A percentile compares a stretch with the other conserved stretches of the same genome.
These are phyloP conservation scores for Drosophila nr. perissopoda DNA, from an alignment of 2,888 invertebrate genomes.

Conservation along the genomic window DNA sequence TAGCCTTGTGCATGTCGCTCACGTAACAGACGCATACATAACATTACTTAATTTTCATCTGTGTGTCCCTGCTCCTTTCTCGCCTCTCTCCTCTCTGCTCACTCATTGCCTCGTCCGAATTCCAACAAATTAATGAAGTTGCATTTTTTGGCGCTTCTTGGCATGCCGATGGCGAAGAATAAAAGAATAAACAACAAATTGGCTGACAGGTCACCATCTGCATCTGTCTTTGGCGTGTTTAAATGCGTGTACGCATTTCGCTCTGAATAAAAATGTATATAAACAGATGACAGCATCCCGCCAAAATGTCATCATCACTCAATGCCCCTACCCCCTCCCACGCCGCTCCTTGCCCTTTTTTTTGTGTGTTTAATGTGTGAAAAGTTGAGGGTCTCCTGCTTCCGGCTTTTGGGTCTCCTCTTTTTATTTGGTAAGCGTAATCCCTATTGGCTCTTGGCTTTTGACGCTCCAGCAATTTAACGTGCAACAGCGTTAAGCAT, in stretches of 20 bases:
- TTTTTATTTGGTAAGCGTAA: background rate
- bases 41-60: constrained; percentile 76
- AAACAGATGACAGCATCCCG: constrained; percentile 16
- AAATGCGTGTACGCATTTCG: constrained; percentile 26
- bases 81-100: background rate
- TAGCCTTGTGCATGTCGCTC: constrained; percentile 64
- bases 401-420: constrained; percentile 12
- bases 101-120: constrained; percentile 3
- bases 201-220: constrained; percentile 27
- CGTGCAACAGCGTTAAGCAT: constrained; percentile 6
- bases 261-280: constrained; percentile 11
- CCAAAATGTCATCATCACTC: constrained; percentile 51
- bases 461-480: constrained; percentile 22
- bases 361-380: constrained; percentile 34
- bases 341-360: background rate
- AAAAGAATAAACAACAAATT: constrained; percentile 27
- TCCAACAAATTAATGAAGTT: constrained; percentile 70
- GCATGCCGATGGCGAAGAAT: background rate
- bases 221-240: constrained; percentile 31
- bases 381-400: constrained; percentile 9
- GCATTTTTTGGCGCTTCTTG: constrained; percentile 53
- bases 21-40: constrained; percentile 80
- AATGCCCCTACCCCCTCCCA: constrained; percentile 13
- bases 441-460: constrained; percentile 6
- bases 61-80: constrained; percentile 21